Evolutionary conservation across 1,140 invertebrate species (phyloP).

Genomic region (Bombus difficillimus): DNA sequence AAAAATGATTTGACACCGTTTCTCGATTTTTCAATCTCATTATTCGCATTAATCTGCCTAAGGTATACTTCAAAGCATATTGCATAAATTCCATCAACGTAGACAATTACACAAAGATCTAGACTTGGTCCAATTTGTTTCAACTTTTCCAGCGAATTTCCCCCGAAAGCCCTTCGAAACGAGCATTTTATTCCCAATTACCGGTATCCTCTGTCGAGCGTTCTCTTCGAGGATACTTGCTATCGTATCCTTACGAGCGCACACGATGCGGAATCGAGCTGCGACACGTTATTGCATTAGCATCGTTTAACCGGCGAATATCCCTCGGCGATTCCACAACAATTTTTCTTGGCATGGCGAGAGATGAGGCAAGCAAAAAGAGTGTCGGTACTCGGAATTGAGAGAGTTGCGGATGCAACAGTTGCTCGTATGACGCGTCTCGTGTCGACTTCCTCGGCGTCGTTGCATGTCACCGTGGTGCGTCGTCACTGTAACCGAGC

Average conservation of each 20-base stretch:
- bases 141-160: not conserved
- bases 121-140: not conserved
- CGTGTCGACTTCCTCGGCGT: constrained; percentile 42
- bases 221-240: not conserved
- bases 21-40: too few species aligned
- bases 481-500: constrained; percentile 45
- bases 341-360: too few species aligned
- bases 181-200: constrained; percentile 13
- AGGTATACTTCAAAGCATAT: too few species aligned
- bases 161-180: not conserved
- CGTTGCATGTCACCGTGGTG: constrained; percentile 58
- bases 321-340: not conserved
- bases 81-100: not conserved
- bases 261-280: not conserved
- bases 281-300: not conserved
- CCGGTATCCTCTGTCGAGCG: too few species aligned
- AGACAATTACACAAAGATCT: not conserved
- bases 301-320: constrained; percentile 9
- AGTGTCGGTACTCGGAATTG: not conserved
- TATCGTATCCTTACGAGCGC: not conserved
- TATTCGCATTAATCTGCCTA: too few species aligned
- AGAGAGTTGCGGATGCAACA: constrained; percentile 70
- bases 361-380: constrained; percentile 21
- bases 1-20: too few species aligned
- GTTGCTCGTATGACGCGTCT: constrained; percentile 71